Evolutionary conservation across 2,113 vertebrate species (phyloP), one percentile per base, ranked within the genome.

Genomic region (Copsychus sechellarum): DNA sequence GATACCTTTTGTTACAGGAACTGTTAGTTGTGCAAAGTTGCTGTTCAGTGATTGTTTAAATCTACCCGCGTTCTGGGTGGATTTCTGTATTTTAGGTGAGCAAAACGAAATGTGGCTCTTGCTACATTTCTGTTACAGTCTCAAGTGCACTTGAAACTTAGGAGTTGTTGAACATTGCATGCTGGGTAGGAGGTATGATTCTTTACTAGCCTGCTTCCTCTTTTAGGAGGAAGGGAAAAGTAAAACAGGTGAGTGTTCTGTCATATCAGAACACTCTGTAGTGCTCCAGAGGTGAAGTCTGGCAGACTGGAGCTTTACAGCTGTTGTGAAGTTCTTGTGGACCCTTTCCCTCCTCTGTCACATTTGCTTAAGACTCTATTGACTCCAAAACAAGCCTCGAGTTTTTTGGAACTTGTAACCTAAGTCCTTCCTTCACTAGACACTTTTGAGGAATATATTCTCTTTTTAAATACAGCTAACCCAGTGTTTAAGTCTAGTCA

Each of bases 91-190:
- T 57, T 24, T 0, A 10, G 14, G 7, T 50, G 50, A 85, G 24
- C 19, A 60, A 61, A 64, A 28, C 3, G 5, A 69, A 73, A 14
- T 6, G 23, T 36, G 18, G 4, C 22, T 34, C 29, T 81, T 71
- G 4, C 2, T 56, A 8, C 6, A 3, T 9, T 45, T 81, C 2
- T 0, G 0, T 14, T 79, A 3, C 4, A 26, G 47, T 66, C 51
- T 78, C 31, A 54, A 2, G 38, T 12, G 28, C 14, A 5, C 33
- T 88, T 61, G 26, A 69, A 86, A 62, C 2, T 42, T 50, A 3
- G 9, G 24, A 62, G 26, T 21, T 90, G 51, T 28, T 76, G 17
- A 54, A 34, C 11, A 5, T 33, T 70, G 23, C 65, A 40, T 28
- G 14, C 33, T 74, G 74, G 19, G 17, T 56, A 26, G 38, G 26